Percentiles rank a stretch among this genome's conserved stretches.
Conservation (phyloP, 2,113 vertebrate genomes). For the Rafetus swinhoei region DNA sequence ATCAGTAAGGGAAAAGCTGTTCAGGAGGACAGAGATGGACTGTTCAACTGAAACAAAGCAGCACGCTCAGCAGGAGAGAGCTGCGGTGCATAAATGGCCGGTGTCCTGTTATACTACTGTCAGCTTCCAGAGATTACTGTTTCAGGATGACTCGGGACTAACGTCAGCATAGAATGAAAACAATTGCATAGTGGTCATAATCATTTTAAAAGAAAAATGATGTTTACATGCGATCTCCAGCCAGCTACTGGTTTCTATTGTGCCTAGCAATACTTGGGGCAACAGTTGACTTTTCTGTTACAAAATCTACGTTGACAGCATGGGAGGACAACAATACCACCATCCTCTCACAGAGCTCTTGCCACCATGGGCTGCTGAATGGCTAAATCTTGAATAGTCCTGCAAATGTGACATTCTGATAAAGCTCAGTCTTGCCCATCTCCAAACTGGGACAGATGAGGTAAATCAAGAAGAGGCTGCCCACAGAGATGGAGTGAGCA, state of each 20-base stretch:
- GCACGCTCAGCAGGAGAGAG: not conserved
- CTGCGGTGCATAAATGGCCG: not conserved
- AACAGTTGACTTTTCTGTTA: not conserved
- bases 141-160: not conserved
- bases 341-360: not conserved
- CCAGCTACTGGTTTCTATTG: not conserved
- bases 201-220: not conserved
- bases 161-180: not conserved
- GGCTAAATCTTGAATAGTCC: not conserved
- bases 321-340: not conserved
- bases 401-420: conserved; percentile 7
- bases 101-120: not conserved
- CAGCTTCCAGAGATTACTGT: not conserved
- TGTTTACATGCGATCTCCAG: not conserved
- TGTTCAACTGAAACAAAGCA: not conserved
- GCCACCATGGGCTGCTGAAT: not conserved
- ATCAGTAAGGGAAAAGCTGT: not conserved
- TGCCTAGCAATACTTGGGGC: not conserved
- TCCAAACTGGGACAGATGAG: not conserved
- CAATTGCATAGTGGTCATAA: not conserved
- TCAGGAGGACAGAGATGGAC: not conserved
- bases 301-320: conserved; percentile 11
- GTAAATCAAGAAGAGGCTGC: not conserved
- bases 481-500: not conserved
- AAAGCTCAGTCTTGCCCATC: not conserved